Conservation (phyloP, 2,113 vertebrate species). For the Myocastor coypus region DNA sequence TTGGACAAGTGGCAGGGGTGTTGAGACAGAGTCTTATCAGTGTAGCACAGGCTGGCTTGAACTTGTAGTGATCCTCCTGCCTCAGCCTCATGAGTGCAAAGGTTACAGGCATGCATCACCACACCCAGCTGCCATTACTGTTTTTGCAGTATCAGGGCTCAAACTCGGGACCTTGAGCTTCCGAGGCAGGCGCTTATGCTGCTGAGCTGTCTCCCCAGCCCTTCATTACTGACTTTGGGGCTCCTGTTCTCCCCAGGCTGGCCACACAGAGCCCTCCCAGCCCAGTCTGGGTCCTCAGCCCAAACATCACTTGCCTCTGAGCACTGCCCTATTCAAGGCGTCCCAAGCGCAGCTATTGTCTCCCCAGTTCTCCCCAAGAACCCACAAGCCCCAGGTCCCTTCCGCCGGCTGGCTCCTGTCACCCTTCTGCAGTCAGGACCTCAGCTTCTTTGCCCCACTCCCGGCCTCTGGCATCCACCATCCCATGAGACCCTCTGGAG, state of each 20-base stretch:
- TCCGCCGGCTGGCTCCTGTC: background rate
- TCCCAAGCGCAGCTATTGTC: background rate
- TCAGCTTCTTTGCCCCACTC: background rate
- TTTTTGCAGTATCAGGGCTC: no score
- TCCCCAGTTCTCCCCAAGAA: background rate
- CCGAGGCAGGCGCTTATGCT: no score
- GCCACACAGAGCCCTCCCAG: background rate
- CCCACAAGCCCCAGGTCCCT: background rate
- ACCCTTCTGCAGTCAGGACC: background rate
- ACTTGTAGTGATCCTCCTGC: background rate
- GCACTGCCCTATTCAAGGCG: no score
- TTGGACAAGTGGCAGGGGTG: background rate
- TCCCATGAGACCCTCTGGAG: background rate
- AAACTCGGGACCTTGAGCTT: no score
- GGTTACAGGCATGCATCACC: background rate
- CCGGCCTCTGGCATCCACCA: background rate
- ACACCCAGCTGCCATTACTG: background rate
- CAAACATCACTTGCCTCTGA: background rate
- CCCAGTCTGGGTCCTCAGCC: no score
- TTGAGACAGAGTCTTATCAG: background rate
- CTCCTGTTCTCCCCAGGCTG: background rate
- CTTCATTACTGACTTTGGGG: background rate
- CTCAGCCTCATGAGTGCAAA: background rate
- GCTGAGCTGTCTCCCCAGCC: no score
- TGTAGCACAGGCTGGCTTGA: background rate